Evolutionary conservation across 2,113 vertebrate species (phyloP).

Genomic region (Calcarius ornatus): DNA sequence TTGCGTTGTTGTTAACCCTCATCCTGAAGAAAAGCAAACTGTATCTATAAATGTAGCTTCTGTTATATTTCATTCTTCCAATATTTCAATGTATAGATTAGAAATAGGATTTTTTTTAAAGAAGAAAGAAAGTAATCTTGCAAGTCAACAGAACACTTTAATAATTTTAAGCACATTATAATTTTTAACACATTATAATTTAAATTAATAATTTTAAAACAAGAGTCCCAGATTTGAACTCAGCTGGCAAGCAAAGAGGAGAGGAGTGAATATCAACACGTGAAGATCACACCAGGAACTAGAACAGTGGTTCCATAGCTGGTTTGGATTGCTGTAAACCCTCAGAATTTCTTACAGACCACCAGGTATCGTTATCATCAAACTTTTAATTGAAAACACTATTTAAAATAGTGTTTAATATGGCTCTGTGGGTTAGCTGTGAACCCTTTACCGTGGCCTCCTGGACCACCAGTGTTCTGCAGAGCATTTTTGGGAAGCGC

Average conservation of each 20-base stretch:
- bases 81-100: not conserved
- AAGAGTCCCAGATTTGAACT: not conserved
- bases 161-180: too few species aligned
- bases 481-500: not conserved
- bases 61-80: not conserved
- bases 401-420: slow-evolving; percentile 45
- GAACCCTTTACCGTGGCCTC: slow-evolving; percentile 15
- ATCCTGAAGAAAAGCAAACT: not conserved
- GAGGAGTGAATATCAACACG: not conserved
- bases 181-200: too few species aligned
- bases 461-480: slow-evolving; percentile 47
- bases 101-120: not conserved
- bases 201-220: not conserved
- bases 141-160: not conserved
- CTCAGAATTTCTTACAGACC: slow-evolving; percentile 30
- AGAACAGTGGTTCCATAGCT: not conserved
- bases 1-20: not conserved
- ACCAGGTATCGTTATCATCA: slow-evolving; percentile 44
- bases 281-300: not conserved
- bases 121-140: not conserved
- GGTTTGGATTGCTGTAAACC: slow-evolving; percentile 31
- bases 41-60: accelerated
- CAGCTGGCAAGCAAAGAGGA: not conserved
- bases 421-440: slow-evolving; percentile 1
- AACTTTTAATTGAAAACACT: slow-evolving; percentile 58